Evolutionary conservation across 1,140 invertebrate genomes (phyloP).

Genomic region (Pantala flavescens): DNA sequence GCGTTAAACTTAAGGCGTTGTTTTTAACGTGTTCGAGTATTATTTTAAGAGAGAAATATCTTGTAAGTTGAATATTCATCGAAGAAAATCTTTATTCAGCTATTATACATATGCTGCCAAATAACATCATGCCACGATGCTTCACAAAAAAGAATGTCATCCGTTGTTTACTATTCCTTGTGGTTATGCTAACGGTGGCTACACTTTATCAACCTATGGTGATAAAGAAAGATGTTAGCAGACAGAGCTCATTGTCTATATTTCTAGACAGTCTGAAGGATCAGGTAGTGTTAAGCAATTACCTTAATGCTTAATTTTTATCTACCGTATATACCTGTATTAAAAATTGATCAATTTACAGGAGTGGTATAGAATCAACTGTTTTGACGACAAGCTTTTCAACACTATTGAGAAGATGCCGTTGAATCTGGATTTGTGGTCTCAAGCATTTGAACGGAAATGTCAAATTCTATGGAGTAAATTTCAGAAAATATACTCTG

Average conservation of each 20-base stretch:
- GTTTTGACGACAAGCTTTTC: slow-evolving; percentile 14
- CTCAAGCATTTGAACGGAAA: slow-evolving; percentile 17
- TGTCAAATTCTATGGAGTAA: slow-evolving; percentile 20
- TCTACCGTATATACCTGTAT: background rate
- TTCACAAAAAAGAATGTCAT: background rate
- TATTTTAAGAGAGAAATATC: too few relatives aligned
- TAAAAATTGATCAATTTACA: background rate
- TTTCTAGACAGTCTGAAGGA: background rate
- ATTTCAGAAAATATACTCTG: slow-evolving; percentile 17
- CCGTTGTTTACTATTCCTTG: background rate
- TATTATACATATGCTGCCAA: too few relatives aligned
- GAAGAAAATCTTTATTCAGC: too few relatives aligned
- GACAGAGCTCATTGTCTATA: background rate
- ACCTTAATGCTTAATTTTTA: background rate
- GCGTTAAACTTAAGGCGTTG: too few relatives aligned
- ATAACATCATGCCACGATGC: background rate
- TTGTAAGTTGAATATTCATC: too few relatives aligned
- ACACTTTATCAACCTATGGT: background rate
- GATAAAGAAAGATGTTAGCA: background rate
- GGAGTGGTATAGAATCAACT: slow-evolving; percentile 2
- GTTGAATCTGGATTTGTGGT: slow-evolving; percentile 14
- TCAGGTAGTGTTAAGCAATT: background rate
- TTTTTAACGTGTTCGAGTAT: too few relatives aligned
- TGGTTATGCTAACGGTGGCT: background rate
- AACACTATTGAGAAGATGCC: slow-evolving; percentile 1